Evolutionary conservation across 2,113 vertebrate species (phyloP).

Genomic region (Eclectus roratus): DNA sequence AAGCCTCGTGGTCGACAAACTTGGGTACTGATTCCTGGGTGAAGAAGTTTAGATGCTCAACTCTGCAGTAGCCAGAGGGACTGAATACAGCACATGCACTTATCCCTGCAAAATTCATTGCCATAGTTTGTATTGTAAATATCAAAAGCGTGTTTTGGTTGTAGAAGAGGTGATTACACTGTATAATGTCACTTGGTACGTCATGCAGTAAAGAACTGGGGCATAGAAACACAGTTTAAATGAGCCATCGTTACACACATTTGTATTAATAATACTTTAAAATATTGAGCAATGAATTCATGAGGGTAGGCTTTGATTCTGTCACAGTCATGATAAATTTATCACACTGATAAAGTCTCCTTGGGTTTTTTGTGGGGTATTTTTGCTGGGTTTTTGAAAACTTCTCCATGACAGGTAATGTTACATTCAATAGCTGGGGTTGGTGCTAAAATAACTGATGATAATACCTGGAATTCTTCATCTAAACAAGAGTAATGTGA

Average conservation of each 20-base stretch:
- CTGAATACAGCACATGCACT: background rate
- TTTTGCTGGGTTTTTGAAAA: background rate
- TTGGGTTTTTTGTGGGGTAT: background rate
- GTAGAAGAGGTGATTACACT: background rate
- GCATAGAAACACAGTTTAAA: background rate
- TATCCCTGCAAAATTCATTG: background rate
- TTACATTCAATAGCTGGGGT: background rate
- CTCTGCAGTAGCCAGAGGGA: background rate
- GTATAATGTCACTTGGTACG: background rate
- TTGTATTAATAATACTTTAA: background rate
- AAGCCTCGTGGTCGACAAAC: accelerated
- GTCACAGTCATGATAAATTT: background rate
- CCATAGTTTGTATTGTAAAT: background rate
- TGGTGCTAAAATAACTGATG: background rate
- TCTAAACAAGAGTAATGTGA: background rate
- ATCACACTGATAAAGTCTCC: background rate
- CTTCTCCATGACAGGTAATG: background rate
- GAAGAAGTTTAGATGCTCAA: background rate
- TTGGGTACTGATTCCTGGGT: background rate
- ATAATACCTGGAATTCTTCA: background rate
- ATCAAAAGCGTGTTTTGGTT: background rate
- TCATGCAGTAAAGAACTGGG: background rate
- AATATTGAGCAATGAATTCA: background rate
- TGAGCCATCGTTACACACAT: background rate
- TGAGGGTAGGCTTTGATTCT: background rate